Conservation (phyloP, 1,140 invertebrate genomes). For the Cyclargus thomasi region DNA sequence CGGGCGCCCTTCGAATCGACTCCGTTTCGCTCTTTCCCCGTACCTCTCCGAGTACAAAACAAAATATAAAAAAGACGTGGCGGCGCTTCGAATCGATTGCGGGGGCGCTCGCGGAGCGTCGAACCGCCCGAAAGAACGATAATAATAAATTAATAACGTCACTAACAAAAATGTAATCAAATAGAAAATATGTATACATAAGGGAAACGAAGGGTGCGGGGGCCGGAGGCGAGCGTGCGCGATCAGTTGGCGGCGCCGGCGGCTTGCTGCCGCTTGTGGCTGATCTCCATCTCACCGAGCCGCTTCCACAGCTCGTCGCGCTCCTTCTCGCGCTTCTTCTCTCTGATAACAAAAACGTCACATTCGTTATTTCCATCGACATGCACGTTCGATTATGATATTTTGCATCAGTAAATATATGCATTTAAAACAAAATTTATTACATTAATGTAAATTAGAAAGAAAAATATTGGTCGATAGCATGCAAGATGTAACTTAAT, state of each 20-base stretch:
- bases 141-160: constrained; percentile 66
- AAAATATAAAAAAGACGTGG: constrained; percentile 5
- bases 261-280: constrained; percentile 56
- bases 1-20: background rate
- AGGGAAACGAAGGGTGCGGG: constrained; percentile 55
- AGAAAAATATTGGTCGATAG: too few species aligned
- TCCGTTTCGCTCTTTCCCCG: background rate
- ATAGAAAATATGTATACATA: constrained; percentile 68
- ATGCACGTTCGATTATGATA: too few species aligned
- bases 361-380: background rate
- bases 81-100: background rate
- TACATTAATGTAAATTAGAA: too few species aligned
- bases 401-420: too few species aligned
- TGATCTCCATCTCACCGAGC: constrained; percentile 88
- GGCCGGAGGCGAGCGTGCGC: constrained; percentile 37
- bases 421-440: too few species aligned
- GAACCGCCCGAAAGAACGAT: constrained; percentile 40
- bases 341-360: constrained; percentile 78
- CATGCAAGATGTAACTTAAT: too few species aligned
- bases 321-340: constrained; percentile 95
- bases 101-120: background rate
- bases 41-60: background rate
- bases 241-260: constrained; percentile 46
- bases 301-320: constrained; percentile 96
- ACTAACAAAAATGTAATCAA: constrained; percentile 69